Percentiles rank a stretch among this genome's conserved stretches.
These are phyloP conservation scores for Sarcophaga peregrina DNA, from an alignment of 1,140 invertebrate species.

Conservation along the genomic window DNA sequence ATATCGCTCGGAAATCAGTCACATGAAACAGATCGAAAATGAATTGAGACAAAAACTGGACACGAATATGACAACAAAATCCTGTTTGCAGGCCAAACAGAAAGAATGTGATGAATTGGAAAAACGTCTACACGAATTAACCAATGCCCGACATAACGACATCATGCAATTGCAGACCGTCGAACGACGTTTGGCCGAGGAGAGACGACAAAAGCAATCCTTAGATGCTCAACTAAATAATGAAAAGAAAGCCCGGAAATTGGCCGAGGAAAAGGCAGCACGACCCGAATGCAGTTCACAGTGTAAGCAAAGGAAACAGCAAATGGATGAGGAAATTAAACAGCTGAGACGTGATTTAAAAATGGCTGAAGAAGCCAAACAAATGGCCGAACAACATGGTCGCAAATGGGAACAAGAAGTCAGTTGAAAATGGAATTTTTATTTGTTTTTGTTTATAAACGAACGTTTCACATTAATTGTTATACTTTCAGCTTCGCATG, in stretches of 20 bases:
- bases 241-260: constrained; percentile 79
- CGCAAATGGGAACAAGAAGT: constrained; percentile 64
- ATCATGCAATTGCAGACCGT: constrained; percentile 79
- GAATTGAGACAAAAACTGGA: constrained; percentile 84
- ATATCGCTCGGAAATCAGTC: constrained; percentile 81
- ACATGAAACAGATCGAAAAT: constrained; percentile 82
- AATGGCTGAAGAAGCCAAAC: constrained; percentile 74
- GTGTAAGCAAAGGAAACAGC: constrained; percentile 79
- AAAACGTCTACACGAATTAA: constrained; percentile 75
- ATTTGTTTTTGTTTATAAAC: background rate
- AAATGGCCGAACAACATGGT: constrained; percentile 60
- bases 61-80: constrained; percentile 62
- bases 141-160: constrained; percentile 79
- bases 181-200: constrained; percentile 87
- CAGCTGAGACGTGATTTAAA: constrained; percentile 80
- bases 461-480: background rate
- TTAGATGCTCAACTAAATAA: constrained; percentile 82
- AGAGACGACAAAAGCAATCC: constrained; percentile 78
- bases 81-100: constrained; percentile 65
- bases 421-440: background rate
- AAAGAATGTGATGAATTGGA: constrained; percentile 65
- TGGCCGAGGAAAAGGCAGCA: constrained; percentile 74
- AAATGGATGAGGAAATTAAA: constrained; percentile 83
- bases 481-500: constrained; percentile 50
- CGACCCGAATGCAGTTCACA: constrained; percentile 79